These are phyloP conservation scores for Carettochelys insculpta DNA, from an alignment of 2,113 vertebrate genomes.

Conservation along the genomic window DNA sequence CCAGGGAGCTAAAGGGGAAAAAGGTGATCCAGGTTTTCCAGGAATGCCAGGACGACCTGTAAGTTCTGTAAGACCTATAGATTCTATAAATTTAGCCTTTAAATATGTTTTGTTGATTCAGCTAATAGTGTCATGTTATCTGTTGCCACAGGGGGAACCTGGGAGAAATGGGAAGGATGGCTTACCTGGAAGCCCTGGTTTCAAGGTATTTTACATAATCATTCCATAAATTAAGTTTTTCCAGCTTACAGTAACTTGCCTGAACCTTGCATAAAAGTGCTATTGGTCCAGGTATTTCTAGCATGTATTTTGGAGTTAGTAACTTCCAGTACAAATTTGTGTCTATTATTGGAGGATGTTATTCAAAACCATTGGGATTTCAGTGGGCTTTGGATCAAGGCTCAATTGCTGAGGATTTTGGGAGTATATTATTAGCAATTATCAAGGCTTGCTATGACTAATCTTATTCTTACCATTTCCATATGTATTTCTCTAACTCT, in stretches of 20 bases:
- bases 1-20: constrained; percentile 90
- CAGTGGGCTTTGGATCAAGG: background rate
- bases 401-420: background rate
- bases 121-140: constrained; percentile 10
- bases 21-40: constrained; percentile 82
- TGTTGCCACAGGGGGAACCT: constrained; percentile 82
- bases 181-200: constrained; percentile 83
- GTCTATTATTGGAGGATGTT: background rate
- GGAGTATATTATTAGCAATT: background rate
- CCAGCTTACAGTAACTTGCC: background rate
- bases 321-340: background rate
- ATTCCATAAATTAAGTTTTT: background rate
- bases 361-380: background rate
- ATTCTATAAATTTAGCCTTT: background rate
- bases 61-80: constrained; percentile 72
- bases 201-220: constrained; percentile 84
- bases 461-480: background rate
- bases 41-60: constrained; percentile 87
- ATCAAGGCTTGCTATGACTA: background rate
- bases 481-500: background rate
- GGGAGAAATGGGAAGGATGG: constrained; percentile 90
- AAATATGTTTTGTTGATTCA: background rate
- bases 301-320: background rate
- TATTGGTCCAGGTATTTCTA: fast-evolving
- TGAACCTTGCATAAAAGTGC: background rate